Conservation (phyloP, 1,140 invertebrate genomes). For the Drosophila neocordata region DNA sequence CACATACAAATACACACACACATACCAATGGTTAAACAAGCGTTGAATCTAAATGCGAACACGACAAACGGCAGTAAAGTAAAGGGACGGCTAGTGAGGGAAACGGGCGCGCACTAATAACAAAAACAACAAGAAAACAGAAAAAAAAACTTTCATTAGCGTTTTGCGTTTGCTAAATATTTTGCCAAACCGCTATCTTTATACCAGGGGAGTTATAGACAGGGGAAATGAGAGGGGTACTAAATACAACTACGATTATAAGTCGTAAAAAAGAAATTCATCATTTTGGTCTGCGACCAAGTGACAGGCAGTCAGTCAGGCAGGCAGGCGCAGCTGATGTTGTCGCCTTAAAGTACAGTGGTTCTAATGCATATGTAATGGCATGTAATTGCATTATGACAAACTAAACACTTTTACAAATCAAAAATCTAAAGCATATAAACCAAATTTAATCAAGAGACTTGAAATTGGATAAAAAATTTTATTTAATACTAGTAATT, state of each 20-base stretch:
- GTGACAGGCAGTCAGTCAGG: constrained; percentile 41
- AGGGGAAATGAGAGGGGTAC: not conserved
- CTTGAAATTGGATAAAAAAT: too few relatives aligned
- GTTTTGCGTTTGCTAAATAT: constrained; percentile 62
- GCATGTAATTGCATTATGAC: too few relatives aligned
- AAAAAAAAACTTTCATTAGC: constrained; percentile 68
- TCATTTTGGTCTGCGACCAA: constrained; percentile 47
- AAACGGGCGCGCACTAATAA: constrained; percentile 21
- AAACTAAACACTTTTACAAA: too few relatives aligned
- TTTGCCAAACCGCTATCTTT: constrained; percentile 56
- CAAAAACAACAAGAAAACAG: not conserved
- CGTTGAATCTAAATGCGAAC: constrained; percentile 9
- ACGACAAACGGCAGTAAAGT: constrained; percentile 10
- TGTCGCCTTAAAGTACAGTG: constrained; percentile 45
- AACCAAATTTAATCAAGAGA: too few relatives aligned
- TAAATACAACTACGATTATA: constrained; percentile 53
- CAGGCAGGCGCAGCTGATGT: constrained; percentile 28
- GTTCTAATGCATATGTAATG: not conserved
- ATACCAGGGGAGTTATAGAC: not conserved
- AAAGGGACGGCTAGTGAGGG: too few relatives aligned
- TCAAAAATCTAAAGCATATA: too few relatives aligned
- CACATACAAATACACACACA: constrained; percentile 44
- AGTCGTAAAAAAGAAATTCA: constrained; percentile 75
- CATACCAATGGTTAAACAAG: constrained; percentile 32
- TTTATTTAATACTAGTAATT: too few relatives aligned